Percentiles rank a stretch among this genome's conserved stretches.
Conservation (phyloP, 2,113 vertebrate genomes). For the Notarius lentiginosus region DNA sequence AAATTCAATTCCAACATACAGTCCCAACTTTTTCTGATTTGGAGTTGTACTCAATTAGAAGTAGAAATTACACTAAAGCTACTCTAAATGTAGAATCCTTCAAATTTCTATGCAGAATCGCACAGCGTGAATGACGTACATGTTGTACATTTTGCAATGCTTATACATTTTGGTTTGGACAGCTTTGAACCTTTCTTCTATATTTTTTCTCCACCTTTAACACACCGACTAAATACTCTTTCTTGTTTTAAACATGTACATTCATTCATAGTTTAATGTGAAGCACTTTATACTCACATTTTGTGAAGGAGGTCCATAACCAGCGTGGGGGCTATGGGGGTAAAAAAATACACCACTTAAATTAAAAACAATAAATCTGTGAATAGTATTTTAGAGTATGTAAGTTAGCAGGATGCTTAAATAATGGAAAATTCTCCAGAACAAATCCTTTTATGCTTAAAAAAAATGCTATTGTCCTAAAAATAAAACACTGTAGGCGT, state of each 20-base stretch:
- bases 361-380: neutral
- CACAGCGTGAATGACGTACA: neutral
- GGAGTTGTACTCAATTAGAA: neutral
- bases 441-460: neutral
- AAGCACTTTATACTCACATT: slow-evolving; percentile 64
- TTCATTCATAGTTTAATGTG: neutral
- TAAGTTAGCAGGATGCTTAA: neutral
- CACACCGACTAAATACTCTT: neutral
- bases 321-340: slow-evolving; percentile 69
- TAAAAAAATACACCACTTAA: slow-evolving; percentile 36
- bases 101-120: neutral
- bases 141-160: neutral
- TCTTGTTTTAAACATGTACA: neutral
- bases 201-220: neutral
- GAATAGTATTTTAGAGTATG: neutral
- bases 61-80: neutral
- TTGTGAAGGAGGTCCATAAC: slow-evolving; percentile 71
- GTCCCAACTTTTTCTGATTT: no score
- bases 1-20: no score
- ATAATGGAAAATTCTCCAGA: neutral
- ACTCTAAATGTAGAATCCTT: neutral
- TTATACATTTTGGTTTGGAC: neutral
- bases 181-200: neutral
- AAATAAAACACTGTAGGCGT: neutral
- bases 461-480: neutral